Base-by-base conservation (phyloP, 2,113 vertebrate species). In the Sitta europaea region DNA sequence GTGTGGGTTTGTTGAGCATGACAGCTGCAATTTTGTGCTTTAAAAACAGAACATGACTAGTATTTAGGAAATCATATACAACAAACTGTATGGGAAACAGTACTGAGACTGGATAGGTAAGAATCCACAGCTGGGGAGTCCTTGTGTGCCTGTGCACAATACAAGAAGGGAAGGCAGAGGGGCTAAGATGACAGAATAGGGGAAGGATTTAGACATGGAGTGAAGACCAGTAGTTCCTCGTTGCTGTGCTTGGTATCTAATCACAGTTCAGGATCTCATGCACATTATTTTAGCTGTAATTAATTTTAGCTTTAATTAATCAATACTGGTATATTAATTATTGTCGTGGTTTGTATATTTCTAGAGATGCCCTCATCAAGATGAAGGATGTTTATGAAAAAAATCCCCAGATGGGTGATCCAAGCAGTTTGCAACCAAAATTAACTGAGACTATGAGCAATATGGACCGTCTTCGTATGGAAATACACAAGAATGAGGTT, bases 371-470 rank as follows among this genome's bases (percentile, higher is more conserved):
- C 10, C 98, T 99, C 94, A 99, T 99, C 97, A 99, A 99, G 98
- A 99, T 99, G 99, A 99, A 99, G 98, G 99, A 99, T n/a, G 99
- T 99, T 27, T 99, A 99, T 93, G 99, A 99, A 97, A 99, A 99
- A 97, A 99, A 99, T 94, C 99, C 99, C 47, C 99, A 99, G 97
- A 99, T 99, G 99, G 99, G 99, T 38, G 99, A 99, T 94, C 99
- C 99, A 67, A 97, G 96, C 96, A 99, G 99, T 97, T 98, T 99
- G 88, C 99, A 99, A 94, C 99, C 99, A 77, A 99, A 99, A 97
- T 98, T 99, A 97, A 98, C 99, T 31, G 99, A 99, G 96, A 99
- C 99, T 35, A 99, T 99, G 92, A 98, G 98, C 97, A 99, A 98
- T 94, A 99, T 99, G 98, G 99, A 99, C 96, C 99, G 98, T 84